These are phyloP conservation scores for Adoxophyes honmai DNA, from an alignment of 1,140 invertebrate genomes.

Conservation along the genomic window DNA sequence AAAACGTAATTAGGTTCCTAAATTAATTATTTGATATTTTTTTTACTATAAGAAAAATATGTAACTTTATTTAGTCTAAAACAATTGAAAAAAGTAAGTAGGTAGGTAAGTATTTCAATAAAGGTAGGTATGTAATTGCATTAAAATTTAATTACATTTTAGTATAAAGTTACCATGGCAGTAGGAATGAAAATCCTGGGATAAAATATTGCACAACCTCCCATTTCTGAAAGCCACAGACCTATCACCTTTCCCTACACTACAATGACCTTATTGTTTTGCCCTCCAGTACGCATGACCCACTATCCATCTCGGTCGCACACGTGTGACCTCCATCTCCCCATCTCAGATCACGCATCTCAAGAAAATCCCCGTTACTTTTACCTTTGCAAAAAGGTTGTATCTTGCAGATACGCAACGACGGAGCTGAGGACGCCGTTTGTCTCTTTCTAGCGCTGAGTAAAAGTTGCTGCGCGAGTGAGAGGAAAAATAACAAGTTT, in stretches of 20 bases:
- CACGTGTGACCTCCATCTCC: not conserved
- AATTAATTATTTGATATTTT: no score
- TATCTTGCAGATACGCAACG: constrained; percentile 50
- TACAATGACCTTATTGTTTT: constrained; percentile 2
- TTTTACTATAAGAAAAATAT: no score
- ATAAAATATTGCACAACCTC: no score
- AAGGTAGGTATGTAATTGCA: no score
- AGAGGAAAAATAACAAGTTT: constrained; percentile 16
- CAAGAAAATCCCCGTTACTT: constrained; percentile 73
- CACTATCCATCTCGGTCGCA: not conserved
- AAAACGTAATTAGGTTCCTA: no score
- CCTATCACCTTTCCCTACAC: constrained; percentile 8
- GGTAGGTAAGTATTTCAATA: no score
- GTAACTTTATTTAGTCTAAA: no score
- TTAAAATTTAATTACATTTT: no score
- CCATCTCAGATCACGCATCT: constrained; percentile 52
- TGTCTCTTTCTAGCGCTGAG: constrained; percentile 28
- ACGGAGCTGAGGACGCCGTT: constrained; percentile 14
- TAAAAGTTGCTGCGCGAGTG: constrained; percentile 16
- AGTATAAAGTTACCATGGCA: no score
- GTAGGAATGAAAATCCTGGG: no score
- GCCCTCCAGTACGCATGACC: not conserved
- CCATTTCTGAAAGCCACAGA: not conserved
- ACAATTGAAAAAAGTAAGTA: no score
- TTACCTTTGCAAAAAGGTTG: constrained; percentile 71